Base-by-base conservation (phyloP, 2,888 invertebrate species). In the Drosophila gaucha region DNA sequence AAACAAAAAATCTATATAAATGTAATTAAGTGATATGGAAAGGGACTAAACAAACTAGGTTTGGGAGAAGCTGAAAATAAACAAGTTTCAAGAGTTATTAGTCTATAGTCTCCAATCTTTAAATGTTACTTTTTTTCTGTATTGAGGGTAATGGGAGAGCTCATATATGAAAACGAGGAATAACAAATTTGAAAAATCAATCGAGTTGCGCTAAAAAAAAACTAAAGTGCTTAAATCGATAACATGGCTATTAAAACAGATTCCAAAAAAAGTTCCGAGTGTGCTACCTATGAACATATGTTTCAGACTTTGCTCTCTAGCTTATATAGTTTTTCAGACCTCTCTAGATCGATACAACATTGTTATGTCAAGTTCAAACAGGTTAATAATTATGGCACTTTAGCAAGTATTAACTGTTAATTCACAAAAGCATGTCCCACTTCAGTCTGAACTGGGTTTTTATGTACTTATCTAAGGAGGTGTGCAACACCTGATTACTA, bases 381-480 rank as follows among this genome's bases (percentile, higher is more conserved):
- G n/a, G 5, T 39, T 39, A 3, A n/a, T 20, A 20, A 38, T 38
- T 22, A n/a, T 6, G n/a, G 20, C 20, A n/a, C 3, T 22, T 22
- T 1, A 1, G n/a, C 20, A 38, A 3, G 1, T n/a, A 38, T 39
- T 20, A 39, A n/a, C n/a, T n/a, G n/a, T n/a, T n/a, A n/a, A n/a
- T n/a, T n/a, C n/a, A n/a, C n/a, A n/a, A n/a, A n/a, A n/a, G n/a
- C n/a, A n/a, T n/a, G n/a, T n/a, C n/a, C n/a, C n/a, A n/a, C n/a
- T n/a, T n/a, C n/a, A n/a, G n/a, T n/a, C n/a, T n/a, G n/a, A n/a
- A n/a, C n/a, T n/a, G n/a, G n/a, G 6, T 41, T 10, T 26, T 41
- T 41, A 41, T 41, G 3, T 41, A 26, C 41, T 41, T 26, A 26
- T 26, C 41, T 41, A 41, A 41, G 10, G 41, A 16, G 24, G 14